Conservation (phyloP, 2,113 vertebrate genomes). For the Phocoena phocoena region DNA sequence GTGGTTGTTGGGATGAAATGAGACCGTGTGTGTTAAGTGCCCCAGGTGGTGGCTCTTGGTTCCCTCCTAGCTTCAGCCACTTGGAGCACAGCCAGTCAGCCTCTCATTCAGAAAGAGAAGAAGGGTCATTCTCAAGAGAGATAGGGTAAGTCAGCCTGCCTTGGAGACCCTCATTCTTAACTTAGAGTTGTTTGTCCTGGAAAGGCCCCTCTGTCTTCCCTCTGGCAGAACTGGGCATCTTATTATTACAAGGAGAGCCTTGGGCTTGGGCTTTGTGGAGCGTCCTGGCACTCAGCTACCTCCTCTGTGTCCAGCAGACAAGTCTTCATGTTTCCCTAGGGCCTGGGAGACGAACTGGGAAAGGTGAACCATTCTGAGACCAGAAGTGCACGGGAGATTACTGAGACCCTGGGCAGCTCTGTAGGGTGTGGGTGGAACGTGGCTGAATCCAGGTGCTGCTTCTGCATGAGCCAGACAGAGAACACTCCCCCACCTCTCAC, state of each 20-base stretch:
- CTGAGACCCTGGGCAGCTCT: neutral
- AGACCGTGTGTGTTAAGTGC: neutral
- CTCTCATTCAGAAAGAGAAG: neutral
- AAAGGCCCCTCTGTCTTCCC: neutral
- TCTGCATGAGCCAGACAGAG: neutral
- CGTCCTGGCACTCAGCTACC: neutral
- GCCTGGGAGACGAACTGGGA: neutral
- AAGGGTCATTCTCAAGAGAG: neutral
- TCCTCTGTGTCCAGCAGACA: neutral
- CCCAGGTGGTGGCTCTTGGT: neutral
- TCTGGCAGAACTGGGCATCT: neutral
- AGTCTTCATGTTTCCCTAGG: neutral
- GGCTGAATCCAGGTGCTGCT: neutral
- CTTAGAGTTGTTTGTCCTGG: neutral
- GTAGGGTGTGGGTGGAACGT: fast-evolving
- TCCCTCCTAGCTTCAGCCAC: neutral
- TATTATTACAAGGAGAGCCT: neutral
- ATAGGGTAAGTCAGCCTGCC: neutral
- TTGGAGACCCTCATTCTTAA: neutral
- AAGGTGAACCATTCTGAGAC: neutral
- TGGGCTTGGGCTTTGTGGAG: neutral
- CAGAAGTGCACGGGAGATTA: neutral
- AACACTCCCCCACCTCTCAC: neutral
- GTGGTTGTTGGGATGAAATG: neutral
- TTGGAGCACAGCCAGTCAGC: neutral